Evolutionary conservation across 2,797 vertebrate species (phyloP), one percentile per base, ranked within the genome.

Genomic region (Cirrhinus molitorella): DNA sequence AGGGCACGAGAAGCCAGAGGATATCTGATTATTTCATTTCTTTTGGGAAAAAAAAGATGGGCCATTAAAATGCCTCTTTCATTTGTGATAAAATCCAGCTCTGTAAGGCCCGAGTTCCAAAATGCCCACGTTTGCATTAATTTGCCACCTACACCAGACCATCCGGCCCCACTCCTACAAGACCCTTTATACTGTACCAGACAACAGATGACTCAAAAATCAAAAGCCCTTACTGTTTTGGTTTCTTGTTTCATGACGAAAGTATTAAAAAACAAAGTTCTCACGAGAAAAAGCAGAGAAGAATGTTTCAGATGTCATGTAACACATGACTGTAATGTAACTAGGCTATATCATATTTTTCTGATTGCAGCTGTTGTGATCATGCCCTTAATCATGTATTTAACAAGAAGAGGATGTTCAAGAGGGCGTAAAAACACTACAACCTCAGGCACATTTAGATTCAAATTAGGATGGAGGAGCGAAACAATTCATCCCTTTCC

Each of bases 141-240:
- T 86, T 89, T 83, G 83, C 88, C 87, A 88, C 91, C 90, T 90
- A 91, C 87, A 92, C 81, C 81, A 85, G 81, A 91, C 86, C 72
- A 88, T 88, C 86, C 83, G 89, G 81, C 86, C 75, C 63, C 80
- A 80, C 45, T 79, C 45, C 67, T 81, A 21, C 43, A 67, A 79
- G 83, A 40, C 80, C 87, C 84, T 85, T 34, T 82, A 85, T 72
- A 49, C 70, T 61, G 31, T 16, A 37, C 14, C 59, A 78, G 57
- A 70, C 82, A 83, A 74, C 65, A 57, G 16, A 79, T 13, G 53
- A 85, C 61, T 71, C 40, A 21, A 83, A 83, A 85, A 88, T 71
- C 51, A 25, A 83, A 92, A 89, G 81, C 88, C 85, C 81, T 89
- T 88, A 89, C 92, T 93, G 91, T 92, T 45, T 75, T 11, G 14